phyloP scores from a whole-genome alignment of 2,113 vertebrate species.

The Sinocyclocheilus anshuiensis region DNA sequence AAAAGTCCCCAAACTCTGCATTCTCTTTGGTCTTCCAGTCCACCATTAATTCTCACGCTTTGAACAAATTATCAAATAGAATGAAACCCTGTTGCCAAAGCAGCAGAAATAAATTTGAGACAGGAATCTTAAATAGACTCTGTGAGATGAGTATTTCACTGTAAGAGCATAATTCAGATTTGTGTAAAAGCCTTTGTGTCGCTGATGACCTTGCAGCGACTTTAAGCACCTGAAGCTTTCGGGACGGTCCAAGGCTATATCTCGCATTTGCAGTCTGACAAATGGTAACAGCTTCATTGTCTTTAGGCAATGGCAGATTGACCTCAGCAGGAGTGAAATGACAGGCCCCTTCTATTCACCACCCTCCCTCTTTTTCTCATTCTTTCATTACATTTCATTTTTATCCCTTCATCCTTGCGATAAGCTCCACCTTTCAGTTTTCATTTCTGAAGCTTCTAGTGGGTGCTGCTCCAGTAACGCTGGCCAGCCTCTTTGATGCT shows the following conservation, averaged over 20 bases:
- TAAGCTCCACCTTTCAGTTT: slow-evolving; percentile 35
- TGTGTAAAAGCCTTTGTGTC: slow-evolving; percentile 25
- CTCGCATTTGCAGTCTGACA: slow-evolving; percentile 58
- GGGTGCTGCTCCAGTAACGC: slow-evolving; percentile 74
- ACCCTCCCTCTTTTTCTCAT: slow-evolving; percentile 12
- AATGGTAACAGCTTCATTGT: slow-evolving; percentile 64
- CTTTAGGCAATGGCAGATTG: slow-evolving; percentile 77
- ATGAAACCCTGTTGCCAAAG: slow-evolving; percentile 30
- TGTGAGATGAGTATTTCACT: not conserved
- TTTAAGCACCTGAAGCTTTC: slow-evolving; percentile 51
- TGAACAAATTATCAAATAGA: slow-evolving; percentile 47
- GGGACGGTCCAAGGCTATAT: slow-evolving; percentile 59
- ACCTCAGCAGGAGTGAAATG: slow-evolving; percentile 72
- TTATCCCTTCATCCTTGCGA: slow-evolving; percentile 29
- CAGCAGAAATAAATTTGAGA: slow-evolving; percentile 26
- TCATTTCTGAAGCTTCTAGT: slow-evolving; percentile 73
- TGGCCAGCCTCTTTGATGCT: slow-evolving; percentile 72
- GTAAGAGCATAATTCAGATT: not conserved
- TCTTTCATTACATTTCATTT: slow-evolving; percentile 11
- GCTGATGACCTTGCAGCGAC: slow-evolving; percentile 60
- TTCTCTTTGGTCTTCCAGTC: slow-evolving; percentile 13
- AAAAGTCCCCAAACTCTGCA: slow-evolving; percentile 18
- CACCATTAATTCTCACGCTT: slow-evolving; percentile 34
- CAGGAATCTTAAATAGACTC: not conserved
- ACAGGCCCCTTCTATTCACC: slow-evolving; percentile 59